A percentile compares a stretch with the other conserved stretches of the same genome.
phyloP scores from a whole-genome alignment of 2,888 invertebrate species.

The Agrotis puta region DNA sequence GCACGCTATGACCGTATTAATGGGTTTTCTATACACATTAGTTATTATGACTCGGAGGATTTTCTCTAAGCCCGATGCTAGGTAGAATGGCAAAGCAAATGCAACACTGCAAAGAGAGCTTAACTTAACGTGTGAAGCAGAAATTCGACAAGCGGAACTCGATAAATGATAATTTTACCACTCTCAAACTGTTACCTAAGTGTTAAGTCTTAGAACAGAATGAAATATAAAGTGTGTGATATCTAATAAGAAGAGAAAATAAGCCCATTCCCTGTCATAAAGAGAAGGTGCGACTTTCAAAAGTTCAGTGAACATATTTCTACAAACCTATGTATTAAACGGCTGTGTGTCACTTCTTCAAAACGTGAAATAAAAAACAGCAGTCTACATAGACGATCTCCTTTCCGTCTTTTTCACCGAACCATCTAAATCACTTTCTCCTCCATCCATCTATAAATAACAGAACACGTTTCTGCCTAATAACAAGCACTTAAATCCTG shows the following conservation, averaged over 20 bases:
- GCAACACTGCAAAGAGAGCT: constrained; percentile 16
- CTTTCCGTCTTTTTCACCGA: not conserved
- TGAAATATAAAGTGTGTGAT: no score
- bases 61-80: constrained; percentile 38
- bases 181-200: no score
- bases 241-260: no score
- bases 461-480: constrained; percentile 37
- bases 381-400: not conserved
- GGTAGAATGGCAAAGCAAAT: constrained; percentile 19
- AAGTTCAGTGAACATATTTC: no score
- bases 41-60: constrained; percentile 54
- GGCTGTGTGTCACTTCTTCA: not conserved
- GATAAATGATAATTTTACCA: no score
- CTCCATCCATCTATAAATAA: constrained; percentile 30
- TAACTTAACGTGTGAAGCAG: constrained; percentile 3
- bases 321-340: no score
- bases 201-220: no score
- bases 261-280: no score
- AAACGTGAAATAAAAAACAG: not conserved
- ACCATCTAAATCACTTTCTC: constrained; percentile 10
- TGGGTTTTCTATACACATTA: constrained; percentile 50
- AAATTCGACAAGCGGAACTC: not conserved
- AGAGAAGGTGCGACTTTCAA: no score
- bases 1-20: constrained; percentile 29
- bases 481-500: constrained; percentile 52